Percentiles rank a stretch among this genome's conserved stretches.
Evolutionary conservation across 2,113 vertebrate genomes (phyloP).

Genomic region (Oryctolagus cuniculus): DNA sequence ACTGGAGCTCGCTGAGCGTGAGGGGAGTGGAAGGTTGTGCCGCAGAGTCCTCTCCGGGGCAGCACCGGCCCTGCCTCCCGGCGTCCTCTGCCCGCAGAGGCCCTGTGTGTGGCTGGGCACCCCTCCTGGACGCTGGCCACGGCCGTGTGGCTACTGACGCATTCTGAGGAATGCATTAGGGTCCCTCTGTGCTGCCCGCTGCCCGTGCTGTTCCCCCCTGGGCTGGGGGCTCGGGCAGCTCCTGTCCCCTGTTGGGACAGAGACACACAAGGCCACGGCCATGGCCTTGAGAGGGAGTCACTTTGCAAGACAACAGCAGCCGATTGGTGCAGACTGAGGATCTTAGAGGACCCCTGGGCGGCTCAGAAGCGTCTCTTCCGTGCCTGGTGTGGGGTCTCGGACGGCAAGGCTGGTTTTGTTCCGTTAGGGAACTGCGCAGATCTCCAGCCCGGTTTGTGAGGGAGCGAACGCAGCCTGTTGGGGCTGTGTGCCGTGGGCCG

Average conservation of each 20-base stretch:
- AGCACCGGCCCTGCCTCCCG: neutral
- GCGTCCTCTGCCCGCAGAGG: too few relatives aligned
- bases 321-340: neutral
- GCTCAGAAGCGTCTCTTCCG: neutral
- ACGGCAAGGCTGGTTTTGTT: neutral
- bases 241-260: neutral
- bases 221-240: neutral
- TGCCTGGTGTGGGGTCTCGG: neutral
- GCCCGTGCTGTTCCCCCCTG: accelerated
- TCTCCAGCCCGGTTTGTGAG: neutral
- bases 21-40: neutral
- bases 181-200: neutral
- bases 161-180: neutral
- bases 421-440: neutral
- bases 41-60: neutral
- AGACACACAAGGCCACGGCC: neutral
- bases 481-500: neutral
- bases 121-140: neutral
- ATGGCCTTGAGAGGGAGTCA: neutral
- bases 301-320: neutral
- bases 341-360: neutral
- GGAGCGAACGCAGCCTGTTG: neutral
- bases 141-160: neutral
- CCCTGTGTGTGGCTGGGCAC: neutral
- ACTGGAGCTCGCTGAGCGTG: neutral